Conservation (phyloP, 2,113 vertebrate genomes). For the Mixornis gularis region DNA sequence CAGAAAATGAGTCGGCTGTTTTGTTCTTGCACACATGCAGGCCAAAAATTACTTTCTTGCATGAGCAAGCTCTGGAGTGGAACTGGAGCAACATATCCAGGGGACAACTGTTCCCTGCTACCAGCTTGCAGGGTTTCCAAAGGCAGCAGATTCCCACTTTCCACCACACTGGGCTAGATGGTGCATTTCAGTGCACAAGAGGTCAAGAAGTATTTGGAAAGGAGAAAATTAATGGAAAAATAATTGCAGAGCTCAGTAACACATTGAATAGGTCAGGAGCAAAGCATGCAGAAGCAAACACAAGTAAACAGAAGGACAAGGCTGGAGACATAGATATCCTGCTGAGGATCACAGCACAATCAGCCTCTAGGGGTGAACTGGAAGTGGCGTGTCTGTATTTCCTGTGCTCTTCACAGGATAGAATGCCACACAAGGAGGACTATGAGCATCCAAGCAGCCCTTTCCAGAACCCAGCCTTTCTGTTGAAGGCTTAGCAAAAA, state of each 20-base stretch:
- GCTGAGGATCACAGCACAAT: not conserved
- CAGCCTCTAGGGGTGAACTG: not conserved
- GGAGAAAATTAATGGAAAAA: not conserved
- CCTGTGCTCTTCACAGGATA: not conserved
- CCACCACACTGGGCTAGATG: not conserved
- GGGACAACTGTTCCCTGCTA: not conserved
- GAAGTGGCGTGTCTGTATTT: not conserved
- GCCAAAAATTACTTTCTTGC: not conserved
- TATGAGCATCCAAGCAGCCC: not conserved
- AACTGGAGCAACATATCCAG: not conserved
- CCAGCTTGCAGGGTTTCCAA: not conserved
- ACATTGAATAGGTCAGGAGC: not conserved
- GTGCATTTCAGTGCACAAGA: not conserved
- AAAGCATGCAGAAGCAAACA: not conserved
- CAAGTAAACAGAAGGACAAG: not conserved
- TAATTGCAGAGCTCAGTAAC: not conserved
- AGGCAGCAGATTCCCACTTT: not conserved
- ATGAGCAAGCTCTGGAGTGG: not conserved
- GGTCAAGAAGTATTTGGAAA: not conserved
- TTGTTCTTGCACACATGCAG: not conserved
- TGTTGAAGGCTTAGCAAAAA: not conserved
- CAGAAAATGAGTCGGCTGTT: not conserved
- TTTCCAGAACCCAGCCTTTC: not conserved
- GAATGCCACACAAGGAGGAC: not conserved
- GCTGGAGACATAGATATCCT: not conserved